Evolutionary conservation across 1,140 invertebrate species (phyloP), one percentile per base, ranked within the genome.

Genomic region (Luehdorfia chinensis): DNA sequence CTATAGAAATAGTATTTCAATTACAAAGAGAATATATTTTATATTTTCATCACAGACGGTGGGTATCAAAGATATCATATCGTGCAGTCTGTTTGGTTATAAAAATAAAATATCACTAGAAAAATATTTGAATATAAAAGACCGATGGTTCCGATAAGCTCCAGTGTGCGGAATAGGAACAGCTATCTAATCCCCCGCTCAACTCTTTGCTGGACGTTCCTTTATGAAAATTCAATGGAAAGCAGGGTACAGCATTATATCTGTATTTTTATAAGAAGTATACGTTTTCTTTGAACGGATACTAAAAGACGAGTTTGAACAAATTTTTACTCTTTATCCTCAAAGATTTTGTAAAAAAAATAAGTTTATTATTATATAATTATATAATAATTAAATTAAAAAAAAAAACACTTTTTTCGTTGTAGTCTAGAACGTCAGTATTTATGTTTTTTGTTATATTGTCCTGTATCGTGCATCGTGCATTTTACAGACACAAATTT

Each of bases 61-160:
- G 37, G 30, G 67, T 60, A 75, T 81, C 67, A 78, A 78, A 81
- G 73, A 65, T 57, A 69, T 50, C 37, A 31, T 49, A 61, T 9
- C 7, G 36, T n/a, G 2, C 8, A 53, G 46, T 60, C 55, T 53
- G 39, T 50, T 57, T 56, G 59, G 59, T 67, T 57, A 59, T 75
- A 60, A 58, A 73, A 80, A 79, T 78, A 76, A 78, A 84, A 79
- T 81, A 79, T 75, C 55, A 72, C 67, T 72, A 73, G 64, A 84
- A 83, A 83, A 75, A 77, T 80, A 66, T 71, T 77, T 68, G 66
- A 77, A 69, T 68, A 77, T 74, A 79, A 80, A 67, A 64, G 69
- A 52, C 53, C 56, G 57, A 57, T 50, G 62, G 54, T 50, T 48
- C 21, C 67, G 79, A 84, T 84, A 84, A 84, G 68, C 64, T 54